Evolutionary conservation across 2,888 invertebrate genomes (phyloP).

Genomic region (Orthosia cruda): DNA sequence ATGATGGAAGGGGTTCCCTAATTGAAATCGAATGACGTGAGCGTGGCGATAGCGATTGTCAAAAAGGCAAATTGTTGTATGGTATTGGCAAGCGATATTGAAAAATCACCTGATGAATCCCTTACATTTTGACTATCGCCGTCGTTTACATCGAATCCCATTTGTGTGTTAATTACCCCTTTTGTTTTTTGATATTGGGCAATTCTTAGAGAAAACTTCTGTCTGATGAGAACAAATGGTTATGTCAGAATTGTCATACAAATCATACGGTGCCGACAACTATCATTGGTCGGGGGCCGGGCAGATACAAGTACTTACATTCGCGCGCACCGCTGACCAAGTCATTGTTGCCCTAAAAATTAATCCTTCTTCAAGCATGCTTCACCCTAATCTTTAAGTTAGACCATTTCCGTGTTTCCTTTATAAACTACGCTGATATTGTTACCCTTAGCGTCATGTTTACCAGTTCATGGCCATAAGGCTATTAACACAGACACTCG

Average conservation of each 20-base stretch:
- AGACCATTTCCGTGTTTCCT: neutral
- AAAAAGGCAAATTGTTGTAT: too few species aligned
- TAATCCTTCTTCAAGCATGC: too few species aligned
- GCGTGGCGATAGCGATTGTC: too few species aligned
- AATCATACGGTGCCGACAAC: neutral
- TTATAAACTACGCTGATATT: neutral
- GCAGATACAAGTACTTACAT: neutral
- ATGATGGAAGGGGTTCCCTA: too few species aligned
- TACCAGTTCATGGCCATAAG: constrained; percentile 45
- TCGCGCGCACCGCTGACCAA: neutral
- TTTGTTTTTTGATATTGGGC: too few species aligned
- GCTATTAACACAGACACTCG: neutral
- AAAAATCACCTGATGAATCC: too few species aligned
- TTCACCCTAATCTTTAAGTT: neutral
- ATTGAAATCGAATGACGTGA: too few species aligned
- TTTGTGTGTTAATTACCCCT: too few species aligned
- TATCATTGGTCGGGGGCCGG: too few species aligned
- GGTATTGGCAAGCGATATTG: too few species aligned
- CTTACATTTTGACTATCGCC: too few species aligned
- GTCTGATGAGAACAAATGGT: neutral
- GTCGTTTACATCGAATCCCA: too few species aligned
- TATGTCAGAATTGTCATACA: neutral
- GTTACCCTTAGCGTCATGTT: constrained; percentile 18
- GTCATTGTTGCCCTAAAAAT: neutral
- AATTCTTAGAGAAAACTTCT: neutral